Percentiles rank a stretch among this genome's conserved stretches.
These are phyloP conservation scores for Pyrrhia umbra DNA, from an alignment of 2,888 invertebrate genomes.

Conservation along the genomic window DNA sequence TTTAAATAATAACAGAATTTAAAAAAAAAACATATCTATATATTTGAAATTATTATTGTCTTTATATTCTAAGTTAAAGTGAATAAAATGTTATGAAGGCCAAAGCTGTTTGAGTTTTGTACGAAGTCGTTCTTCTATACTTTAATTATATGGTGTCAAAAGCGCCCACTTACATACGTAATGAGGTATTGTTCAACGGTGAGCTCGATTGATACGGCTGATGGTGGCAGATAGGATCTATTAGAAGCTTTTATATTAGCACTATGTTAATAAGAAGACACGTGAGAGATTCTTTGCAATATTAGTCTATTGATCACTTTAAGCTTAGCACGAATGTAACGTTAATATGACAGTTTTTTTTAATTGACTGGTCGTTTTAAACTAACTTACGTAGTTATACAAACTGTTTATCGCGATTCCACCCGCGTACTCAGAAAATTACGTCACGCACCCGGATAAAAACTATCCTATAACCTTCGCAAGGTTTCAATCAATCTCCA, in stretches of 20 bases:
- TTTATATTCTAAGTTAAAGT: too few relatives aligned
- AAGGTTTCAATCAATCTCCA: too few relatives aligned
- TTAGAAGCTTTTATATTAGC: neutral
- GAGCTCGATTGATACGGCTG: constrained; percentile 39
- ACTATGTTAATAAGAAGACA: constrained; percentile 14
- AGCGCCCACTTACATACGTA: constrained; percentile 56
- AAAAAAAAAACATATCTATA: too few relatives aligned
- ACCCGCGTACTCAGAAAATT: too few relatives aligned
- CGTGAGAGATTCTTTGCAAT: constrained; percentile 27
- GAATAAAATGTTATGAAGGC: too few relatives aligned
- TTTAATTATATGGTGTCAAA: constrained; percentile 4
- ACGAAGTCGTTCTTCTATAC: constrained; percentile 20
- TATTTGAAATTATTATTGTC: too few relatives aligned
- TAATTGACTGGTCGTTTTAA: neutral
- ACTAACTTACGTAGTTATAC: too few relatives aligned
- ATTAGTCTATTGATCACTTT: neutral
- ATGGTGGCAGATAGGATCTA: constrained; percentile 18
- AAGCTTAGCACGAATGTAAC: neutral
- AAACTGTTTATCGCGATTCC: too few relatives aligned
- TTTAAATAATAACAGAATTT: too few relatives aligned
- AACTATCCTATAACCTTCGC: too few relatives aligned
- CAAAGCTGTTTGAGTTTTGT: neutral
- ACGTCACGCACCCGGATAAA: too few relatives aligned
- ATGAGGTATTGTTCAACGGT: constrained; percentile 56
- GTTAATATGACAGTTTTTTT: too few relatives aligned